Evolutionary conservation across 2,113 vertebrate species (phyloP).

Genomic region (Dendrocopos noguchii): DNA sequence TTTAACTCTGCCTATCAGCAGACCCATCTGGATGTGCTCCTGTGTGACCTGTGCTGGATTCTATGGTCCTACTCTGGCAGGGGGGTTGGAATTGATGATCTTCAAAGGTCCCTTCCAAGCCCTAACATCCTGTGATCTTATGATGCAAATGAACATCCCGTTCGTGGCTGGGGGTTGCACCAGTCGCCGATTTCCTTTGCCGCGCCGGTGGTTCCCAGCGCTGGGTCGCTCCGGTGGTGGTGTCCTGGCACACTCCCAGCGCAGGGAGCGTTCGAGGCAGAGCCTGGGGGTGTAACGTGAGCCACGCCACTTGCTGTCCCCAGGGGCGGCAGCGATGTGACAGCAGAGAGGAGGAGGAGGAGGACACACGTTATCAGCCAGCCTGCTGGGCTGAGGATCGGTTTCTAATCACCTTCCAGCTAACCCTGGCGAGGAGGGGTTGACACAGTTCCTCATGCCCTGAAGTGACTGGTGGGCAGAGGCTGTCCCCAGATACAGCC

Average conservation of each 20-base stretch:
- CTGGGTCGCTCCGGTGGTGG: fast-evolving
- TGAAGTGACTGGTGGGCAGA: neutral
- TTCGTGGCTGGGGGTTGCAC: neutral
- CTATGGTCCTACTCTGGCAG: too few species aligned
- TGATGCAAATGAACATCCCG: neutral
- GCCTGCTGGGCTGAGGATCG: neutral
- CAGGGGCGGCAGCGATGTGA: neutral
- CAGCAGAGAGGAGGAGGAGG: neutral
- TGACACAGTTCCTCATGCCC: neutral
- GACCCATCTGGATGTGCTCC: too few species aligned
- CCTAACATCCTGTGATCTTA: too few species aligned
- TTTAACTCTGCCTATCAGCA: fast-evolving
- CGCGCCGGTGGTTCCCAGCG: neutral
- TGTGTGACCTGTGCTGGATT: too few species aligned
- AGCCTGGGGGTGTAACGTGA: neutral
- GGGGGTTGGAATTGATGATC: too few species aligned
- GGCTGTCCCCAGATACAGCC: neutral
- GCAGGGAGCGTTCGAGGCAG: neutral
- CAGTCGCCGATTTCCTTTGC: neutral
- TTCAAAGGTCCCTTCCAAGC: too few species aligned
- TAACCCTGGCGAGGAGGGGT: neutral
- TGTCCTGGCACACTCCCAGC: neutral
- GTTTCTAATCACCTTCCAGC: neutral
- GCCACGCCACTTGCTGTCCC: neutral
- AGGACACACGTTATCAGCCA: too few species aligned